Evolutionary conservation across 2,797 vertebrate genomes (phyloP).

Genomic region (Acanthurus lineatus): DNA sequence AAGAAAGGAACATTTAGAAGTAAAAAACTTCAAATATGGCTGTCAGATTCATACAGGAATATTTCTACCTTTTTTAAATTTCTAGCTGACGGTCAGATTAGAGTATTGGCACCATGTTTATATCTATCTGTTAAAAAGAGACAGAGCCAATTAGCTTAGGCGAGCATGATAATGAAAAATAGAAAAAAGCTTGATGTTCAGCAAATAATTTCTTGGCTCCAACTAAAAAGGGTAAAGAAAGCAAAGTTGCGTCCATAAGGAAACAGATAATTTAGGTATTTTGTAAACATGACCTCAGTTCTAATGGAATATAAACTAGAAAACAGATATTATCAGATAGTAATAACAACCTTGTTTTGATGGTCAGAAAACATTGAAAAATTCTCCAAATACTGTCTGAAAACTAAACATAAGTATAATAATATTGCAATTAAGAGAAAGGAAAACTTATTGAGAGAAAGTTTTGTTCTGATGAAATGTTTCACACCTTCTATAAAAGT

Average conservation of each 20-base stretch:
- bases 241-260: too few species aligned
- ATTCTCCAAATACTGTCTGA: not conserved
- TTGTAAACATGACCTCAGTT: too few species aligned
- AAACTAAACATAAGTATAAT: not conserved
- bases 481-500: not conserved
- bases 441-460: not conserved
- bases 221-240: too few species aligned
- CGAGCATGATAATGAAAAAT: not conserved
- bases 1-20: not conserved
- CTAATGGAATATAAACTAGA: too few species aligned
- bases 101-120: too few species aligned
- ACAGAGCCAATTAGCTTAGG: not conserved
- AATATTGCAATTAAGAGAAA: slow-evolving; percentile 9
- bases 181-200: too few species aligned
- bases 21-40: not conserved
- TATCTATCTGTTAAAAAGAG: not conserved
- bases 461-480: not conserved
- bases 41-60: not conserved
- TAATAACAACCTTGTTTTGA: not conserved
- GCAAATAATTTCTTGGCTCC: too few species aligned
- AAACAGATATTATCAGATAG: not conserved
- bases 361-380: too few species aligned
- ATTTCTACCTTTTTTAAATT: not conserved
- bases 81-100: too few species aligned
- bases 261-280: too few species aligned